Base-by-base conservation (phyloP, 2,888 invertebrate genomes). In the Venustoraphidia nigricollis region DNA sequence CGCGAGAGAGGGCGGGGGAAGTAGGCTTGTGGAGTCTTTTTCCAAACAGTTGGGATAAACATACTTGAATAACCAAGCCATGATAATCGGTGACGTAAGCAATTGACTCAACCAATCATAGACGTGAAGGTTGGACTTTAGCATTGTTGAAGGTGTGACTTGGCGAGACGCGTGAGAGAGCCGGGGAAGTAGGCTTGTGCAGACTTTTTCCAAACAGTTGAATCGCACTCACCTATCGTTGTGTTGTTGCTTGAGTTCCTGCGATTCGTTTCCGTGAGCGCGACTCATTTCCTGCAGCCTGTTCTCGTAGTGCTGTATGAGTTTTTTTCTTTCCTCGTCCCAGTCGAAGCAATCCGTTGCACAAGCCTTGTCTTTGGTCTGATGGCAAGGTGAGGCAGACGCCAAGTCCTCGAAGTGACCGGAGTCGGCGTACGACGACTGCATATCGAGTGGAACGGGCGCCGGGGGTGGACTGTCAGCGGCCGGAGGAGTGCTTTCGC, bases 401-500 rank as follows among this genome's bases (percentile, higher is more conserved):
- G 37, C 45, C 10, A 39, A 35, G 67, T 89, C 89, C 63, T 90
- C 90, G 66, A 83, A 89, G 67, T 88, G 85, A 41, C 90, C 90
- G 8, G 88, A 89, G 66, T 89, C 89, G 48, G 86, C 83, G 59
- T 85, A 80, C 34, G 88, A 88, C 53, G 80, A 79, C 57, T 81
- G 81, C 72, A 83, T 76, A 61, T 85, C 83, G 14, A 55, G 55
- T 13, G 44, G 48, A 41, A 56, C 44, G 34, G 56, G 52, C 49
- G 52, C 55, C 1, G 52, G 27, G 11, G 50, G 43, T 10, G 54
- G 46, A 11, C 37, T 48, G 56, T 78, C 71, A 50, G 61, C 61
- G 44, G 69, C 70, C 50, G 69, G 45, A 10, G 51, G 47, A 50
- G 71, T 72, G 59, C 79, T 83, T 65, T 85, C 85, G 53, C 79